Evolutionary conservation across 2,797 vertebrate genomes (phyloP).

Genomic region (Liparis tanakae): DNA sequence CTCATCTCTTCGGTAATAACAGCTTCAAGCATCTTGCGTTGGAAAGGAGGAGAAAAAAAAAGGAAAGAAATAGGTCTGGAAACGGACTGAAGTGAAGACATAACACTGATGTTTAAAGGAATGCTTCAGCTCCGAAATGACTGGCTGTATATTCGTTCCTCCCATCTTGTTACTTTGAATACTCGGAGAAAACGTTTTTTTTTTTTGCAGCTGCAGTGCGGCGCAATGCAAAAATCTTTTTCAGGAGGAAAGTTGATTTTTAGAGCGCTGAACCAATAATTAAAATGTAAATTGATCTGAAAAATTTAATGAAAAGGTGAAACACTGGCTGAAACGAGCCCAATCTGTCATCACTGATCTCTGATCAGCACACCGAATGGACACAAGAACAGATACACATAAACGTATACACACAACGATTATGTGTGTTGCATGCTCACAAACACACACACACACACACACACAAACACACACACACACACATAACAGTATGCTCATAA

Average conservation of each 20-base stretch:
- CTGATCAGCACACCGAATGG: no score
- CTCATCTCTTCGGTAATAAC: constrained; percentile 38
- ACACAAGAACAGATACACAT: no score
- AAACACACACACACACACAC: no score
- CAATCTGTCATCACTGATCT: no score
- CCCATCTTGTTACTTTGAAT: background rate
- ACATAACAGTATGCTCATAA: no score
- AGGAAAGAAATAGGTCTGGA: constrained; percentile 10
- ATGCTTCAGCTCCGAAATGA: background rate
- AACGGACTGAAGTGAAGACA: constrained; percentile 18
- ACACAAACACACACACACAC: no score
- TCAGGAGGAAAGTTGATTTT: background rate
- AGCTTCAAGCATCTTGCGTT: constrained; percentile 27
- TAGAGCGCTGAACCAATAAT: background rate
- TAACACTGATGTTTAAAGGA: constrained; percentile 3
- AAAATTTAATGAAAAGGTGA: no score
- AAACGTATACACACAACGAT: no score
- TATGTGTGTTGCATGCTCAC: no score
- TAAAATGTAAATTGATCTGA: no score
- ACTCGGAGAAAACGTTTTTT: background rate
- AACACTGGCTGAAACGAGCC: no score
- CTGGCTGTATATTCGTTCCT: background rate
- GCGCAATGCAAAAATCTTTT: background rate
- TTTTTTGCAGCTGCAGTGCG: background rate
- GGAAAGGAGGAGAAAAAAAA: background rate